phyloP scores from a whole-genome alignment of 2,888 invertebrate species.

The Unio delphinus region DNA sequence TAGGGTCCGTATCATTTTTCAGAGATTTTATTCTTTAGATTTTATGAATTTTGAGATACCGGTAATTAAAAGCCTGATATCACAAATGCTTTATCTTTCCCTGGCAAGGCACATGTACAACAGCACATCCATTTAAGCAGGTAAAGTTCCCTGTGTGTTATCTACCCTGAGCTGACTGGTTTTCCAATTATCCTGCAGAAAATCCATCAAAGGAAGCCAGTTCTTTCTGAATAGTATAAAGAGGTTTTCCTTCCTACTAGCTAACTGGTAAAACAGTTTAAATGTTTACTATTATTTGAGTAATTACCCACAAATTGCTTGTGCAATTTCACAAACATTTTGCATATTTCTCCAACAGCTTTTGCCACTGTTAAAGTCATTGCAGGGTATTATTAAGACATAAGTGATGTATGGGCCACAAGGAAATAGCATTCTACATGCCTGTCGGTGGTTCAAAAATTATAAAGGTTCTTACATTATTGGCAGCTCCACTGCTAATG shows the following conservation, averaged over 20 bases:
- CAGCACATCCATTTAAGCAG: not conserved
- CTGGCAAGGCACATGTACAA: no score
- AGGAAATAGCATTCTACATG: not conserved
- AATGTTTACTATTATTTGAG: slow-evolving; percentile 28
- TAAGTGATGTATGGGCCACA: slow-evolving; percentile 4
- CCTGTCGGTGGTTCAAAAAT: slow-evolving; percentile 12
- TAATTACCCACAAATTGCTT: slow-evolving; percentile 35
- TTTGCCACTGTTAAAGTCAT: slow-evolving; percentile 6
- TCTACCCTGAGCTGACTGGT: not conserved
- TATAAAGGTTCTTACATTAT: slow-evolving; percentile 20
- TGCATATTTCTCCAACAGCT: no score
- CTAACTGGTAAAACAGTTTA: slow-evolving; percentile 20
- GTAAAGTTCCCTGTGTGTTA: not conserved
- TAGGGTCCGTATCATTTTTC: no score
- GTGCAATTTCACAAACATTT: slow-evolving; percentile 14
- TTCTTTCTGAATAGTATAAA: no score
- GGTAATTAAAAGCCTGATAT: no score
- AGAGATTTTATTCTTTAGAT: no score
- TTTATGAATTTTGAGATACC: no score
- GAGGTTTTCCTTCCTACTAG: not conserved
- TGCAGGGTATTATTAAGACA: slow-evolving; percentile 24
- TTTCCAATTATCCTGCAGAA: no score
- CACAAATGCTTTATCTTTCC: no score
- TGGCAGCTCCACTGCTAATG: slow-evolving; percentile 34
- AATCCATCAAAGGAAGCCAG: no score